Conservation (phyloP, 53 echinoderm and acorn worm genomes). For the Hippasteria phrygiana region DNA sequence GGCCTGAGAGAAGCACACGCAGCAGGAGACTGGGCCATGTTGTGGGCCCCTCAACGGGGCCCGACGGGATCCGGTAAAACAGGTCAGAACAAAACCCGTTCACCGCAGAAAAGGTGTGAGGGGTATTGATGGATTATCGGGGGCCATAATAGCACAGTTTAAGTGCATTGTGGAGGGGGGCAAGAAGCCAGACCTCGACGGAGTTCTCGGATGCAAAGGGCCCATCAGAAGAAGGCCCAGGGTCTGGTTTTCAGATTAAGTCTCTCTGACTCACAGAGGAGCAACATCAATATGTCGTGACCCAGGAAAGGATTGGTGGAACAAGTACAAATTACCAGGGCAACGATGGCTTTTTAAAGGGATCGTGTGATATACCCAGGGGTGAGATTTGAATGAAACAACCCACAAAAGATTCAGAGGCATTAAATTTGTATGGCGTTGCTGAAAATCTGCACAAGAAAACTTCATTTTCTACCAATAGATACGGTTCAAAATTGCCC, state of each 20-base stretch:
- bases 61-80: background rate
- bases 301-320: conserved; percentile 20
- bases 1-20: conserved; percentile 8
- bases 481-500: too few relatives aligned
- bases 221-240: background rate
- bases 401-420: too few relatives aligned
- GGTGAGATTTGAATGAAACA: too few relatives aligned
- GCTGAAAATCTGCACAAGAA: too few relatives aligned
- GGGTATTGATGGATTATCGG: conserved; percentile 36
- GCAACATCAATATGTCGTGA: conserved; percentile 41
- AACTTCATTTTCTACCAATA: too few relatives aligned
- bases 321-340: conserved; percentile 55
- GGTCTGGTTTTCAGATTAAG: conserved; percentile 56
- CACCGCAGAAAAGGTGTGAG: conserved; percentile 16
- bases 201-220: background rate
- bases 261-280: conserved; percentile 21
- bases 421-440: too few relatives aligned
- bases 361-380: too few relatives aligned
- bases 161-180: conserved; percentile 39
- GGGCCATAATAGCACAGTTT: conserved; percentile 31
- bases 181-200: conserved; percentile 43
- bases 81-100: background rate
- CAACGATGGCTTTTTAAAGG: conserved; percentile 6
- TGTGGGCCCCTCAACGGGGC: background rate
- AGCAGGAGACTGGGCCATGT: background rate